Evolutionary conservation across 2,113 vertebrate genomes (phyloP).

Genomic region (Sarotherodon lohbergeri): DNA sequence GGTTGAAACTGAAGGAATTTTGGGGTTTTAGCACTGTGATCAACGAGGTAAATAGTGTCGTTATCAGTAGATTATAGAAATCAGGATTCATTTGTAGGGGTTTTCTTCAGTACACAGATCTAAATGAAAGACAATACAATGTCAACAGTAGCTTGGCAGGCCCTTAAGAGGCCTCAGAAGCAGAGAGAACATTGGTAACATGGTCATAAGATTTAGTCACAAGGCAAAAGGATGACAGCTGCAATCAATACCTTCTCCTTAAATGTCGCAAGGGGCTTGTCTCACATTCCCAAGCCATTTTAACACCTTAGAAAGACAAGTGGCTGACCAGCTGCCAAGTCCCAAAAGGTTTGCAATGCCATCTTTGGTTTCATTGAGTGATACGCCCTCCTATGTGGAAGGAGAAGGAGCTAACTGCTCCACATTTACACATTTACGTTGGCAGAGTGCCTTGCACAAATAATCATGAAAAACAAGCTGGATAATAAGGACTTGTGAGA

Average conservation of each 20-base stretch:
- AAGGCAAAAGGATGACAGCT: constrained; percentile 38
- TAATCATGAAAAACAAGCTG: constrained; percentile 9
- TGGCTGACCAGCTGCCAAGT: constrained; percentile 71
- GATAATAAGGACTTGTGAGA: background rate
- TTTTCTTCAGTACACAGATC: background rate
- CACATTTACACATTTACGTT: constrained; percentile 39
- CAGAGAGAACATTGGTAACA: constrained; percentile 15
- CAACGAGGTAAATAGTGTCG: background rate
- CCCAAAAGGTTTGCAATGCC: constrained; percentile 45
- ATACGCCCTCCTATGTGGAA: constrained; percentile 5
- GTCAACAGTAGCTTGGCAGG: background rate
- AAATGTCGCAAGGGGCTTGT: constrained; percentile 62
- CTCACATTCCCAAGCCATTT: constrained; percentile 68
- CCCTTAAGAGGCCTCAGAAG: background rate
- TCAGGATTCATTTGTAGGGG: background rate
- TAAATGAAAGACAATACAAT: background rate
- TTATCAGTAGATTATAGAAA: background rate
- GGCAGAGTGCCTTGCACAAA: background rate
- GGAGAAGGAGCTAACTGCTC: constrained; percentile 15
- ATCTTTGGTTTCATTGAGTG: constrained; percentile 63
- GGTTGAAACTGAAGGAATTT: background rate
- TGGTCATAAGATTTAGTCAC: constrained; percentile 40
- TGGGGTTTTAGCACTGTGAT: background rate
- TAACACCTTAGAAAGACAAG: constrained; percentile 74
- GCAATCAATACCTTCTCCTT: constrained; percentile 61